These are phyloP conservation scores for Timandra comae DNA, from an alignment of 2,888 invertebrate species.

Conservation along the genomic window DNA sequence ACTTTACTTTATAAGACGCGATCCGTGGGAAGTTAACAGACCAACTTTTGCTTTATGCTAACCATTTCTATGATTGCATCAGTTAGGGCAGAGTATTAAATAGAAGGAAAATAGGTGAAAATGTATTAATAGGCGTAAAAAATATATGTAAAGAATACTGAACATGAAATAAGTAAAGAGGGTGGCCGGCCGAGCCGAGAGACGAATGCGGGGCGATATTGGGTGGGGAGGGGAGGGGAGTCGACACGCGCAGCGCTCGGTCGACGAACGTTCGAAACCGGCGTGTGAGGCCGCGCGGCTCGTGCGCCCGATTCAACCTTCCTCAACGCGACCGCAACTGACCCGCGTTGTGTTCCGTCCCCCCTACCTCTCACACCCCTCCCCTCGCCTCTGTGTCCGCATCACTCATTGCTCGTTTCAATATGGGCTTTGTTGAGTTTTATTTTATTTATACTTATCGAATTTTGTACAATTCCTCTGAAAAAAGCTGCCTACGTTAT, in stretches of 20 bases:
- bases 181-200: conserved; percentile 30
- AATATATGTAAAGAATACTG: too few relatives aligned
- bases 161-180: too few relatives aligned
- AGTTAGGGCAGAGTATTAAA: too few relatives aligned
- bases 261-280: conserved; percentile 72
- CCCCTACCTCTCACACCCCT: conserved; percentile 15
- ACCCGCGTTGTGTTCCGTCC: conserved; percentile 48
- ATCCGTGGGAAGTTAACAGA: too few relatives aligned
- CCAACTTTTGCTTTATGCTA: too few relatives aligned
- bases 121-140: too few relatives aligned
- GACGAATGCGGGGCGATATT: conserved; percentile 27
- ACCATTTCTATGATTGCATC: too few relatives aligned
- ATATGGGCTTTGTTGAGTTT: conserved; percentile 18
- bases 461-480: too few relatives aligned
- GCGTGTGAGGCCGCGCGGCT: conserved; percentile 59
- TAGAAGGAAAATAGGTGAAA: too few relatives aligned
- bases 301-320: conserved; percentile 76
- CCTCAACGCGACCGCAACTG: conserved; percentile 76
- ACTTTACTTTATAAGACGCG: too few relatives aligned
- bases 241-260: conserved; percentile 78
- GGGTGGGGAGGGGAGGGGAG: conserved; percentile 37
- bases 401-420: conserved; percentile 9
- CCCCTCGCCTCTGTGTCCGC: conserved; percentile 18
- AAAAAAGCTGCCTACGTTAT: too few relatives aligned
- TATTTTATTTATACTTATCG: conserved; percentile 13